phyloP scores from a whole-genome alignment of 2,797 vertebrate species.

The Selene dorsalis region DNA sequence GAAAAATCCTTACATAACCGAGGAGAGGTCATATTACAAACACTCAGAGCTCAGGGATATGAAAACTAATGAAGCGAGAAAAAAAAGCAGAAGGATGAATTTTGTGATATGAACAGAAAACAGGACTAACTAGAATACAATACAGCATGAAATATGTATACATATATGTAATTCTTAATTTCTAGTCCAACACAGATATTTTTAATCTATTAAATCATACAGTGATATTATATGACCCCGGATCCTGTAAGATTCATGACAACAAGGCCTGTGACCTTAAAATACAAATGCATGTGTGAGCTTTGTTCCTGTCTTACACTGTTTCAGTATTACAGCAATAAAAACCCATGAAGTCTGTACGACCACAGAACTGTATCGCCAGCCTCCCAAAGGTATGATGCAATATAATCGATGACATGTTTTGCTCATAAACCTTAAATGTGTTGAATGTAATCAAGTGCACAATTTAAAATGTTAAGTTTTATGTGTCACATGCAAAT shows the following conservation, averaged over 20 bases:
- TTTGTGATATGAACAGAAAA: not conserved
- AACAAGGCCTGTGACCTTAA: not conserved
- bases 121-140: not conserved
- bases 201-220: not conserved
- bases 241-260: not conserved
- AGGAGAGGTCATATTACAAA: constrained; percentile 15
- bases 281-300: not conserved
- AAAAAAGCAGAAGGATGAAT: constrained; percentile 11
- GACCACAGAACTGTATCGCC: not conserved
- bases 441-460: not conserved
- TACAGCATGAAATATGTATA: not conserved
- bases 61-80: not conserved
- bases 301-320: not conserved
- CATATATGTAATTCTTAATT: not conserved
- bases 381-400: not conserved
- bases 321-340: not conserved
- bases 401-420: not conserved
- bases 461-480: not conserved
- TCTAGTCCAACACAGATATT: not conserved
- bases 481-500: not conserved
- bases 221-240: not conserved
- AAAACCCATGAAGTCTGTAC: no score
- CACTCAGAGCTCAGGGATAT: not conserved
- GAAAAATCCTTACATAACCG: constrained; percentile 23
- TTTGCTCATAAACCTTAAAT: not conserved